Evolutionary conservation across 2,888 invertebrate species (phyloP), one percentile per base, ranked within the genome.

Genomic region (Drosophila tanythrix): DNA sequence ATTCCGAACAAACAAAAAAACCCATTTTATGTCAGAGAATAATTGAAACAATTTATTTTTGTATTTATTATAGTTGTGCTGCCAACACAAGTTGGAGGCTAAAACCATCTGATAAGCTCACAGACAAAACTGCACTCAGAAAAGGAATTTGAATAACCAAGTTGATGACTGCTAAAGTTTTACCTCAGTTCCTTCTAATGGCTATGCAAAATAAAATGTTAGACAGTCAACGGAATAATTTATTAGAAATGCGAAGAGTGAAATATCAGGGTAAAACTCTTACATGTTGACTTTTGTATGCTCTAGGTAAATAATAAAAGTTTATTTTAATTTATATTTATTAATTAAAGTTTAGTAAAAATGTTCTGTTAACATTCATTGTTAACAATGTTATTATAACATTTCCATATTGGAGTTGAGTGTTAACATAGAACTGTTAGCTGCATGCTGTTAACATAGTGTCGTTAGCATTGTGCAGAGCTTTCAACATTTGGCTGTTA

Each of bases 221-320:
- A 65, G 52, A 70, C 76, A 76, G 79, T 82, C 79, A 76, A 70
- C 43, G 65, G 69, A 35, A 63, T 61, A 78, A 86, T 83, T 75
- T 75, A 87, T 72, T 59, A 64, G 63, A 71, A 55, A 59, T 38
- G 35, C 57, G 27, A 40, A 38, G 36, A 43, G 25, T 31, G n/a
- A 57, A 38, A 52, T 27, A 11, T 8, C 0, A 4, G 21, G 2
- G 1, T n/a, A 13, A 33, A 15, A 25, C 18, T 15, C 13, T 18
- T 27, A 21, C 4, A 11, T 21, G 1, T 21, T 4, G 59, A 21
- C 43, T 35, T 56, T 33, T 27, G 25, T 4, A 40, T 70, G 4
- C 38, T 29, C 51, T 58, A 27, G 8, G 0, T n/a, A n/a, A 13
- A 6, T 6, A 29, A 29, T 18, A 8, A 15, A 15, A 46, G 13